Evolutionary conservation across 2,797 vertebrate species (phyloP).

Genomic region (Buphagus erythrorhynchus): DNA sequence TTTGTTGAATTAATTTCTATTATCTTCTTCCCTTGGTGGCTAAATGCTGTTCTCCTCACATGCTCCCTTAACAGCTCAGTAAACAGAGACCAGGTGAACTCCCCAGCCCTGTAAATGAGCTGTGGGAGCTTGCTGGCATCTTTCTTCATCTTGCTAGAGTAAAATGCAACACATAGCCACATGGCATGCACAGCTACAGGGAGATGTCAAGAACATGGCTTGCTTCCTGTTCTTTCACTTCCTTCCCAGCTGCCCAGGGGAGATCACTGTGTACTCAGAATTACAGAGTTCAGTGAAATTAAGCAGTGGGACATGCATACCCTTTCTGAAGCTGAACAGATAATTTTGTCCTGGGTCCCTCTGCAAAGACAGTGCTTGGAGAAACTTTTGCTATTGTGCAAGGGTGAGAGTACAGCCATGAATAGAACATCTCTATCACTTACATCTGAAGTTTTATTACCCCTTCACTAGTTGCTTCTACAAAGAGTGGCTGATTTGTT

Average conservation of each 20-base stretch:
- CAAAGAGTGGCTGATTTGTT: accelerated
- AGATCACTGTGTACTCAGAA: background rate
- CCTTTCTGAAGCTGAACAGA: background rate
- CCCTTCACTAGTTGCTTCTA: background rate
- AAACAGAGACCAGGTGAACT: background rate
- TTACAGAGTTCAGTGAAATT: background rate
- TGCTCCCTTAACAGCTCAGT: background rate
- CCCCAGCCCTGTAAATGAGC: background rate
- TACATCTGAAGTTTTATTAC: background rate
- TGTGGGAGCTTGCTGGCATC: background rate
- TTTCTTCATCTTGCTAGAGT: background rate
- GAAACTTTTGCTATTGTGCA: background rate
- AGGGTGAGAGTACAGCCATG: background rate
- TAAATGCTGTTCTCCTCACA: background rate
- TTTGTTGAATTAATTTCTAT: background rate
- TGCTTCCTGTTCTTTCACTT: background rate
- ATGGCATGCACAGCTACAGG: background rate
- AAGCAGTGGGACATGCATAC: background rate
- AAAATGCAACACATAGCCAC: accelerated
- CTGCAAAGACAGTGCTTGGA: background rate
- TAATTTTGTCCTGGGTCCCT: background rate
- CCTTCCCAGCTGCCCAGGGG: background rate
- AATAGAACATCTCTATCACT: background rate
- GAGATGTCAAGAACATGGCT: accelerated
- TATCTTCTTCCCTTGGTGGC: background rate